Percentiles rank a stretch among this genome's conserved stretches.
Evolutionary conservation across 1,140 invertebrate species (phyloP).

Genomic region (Drosophila gunungcola): DNA sequence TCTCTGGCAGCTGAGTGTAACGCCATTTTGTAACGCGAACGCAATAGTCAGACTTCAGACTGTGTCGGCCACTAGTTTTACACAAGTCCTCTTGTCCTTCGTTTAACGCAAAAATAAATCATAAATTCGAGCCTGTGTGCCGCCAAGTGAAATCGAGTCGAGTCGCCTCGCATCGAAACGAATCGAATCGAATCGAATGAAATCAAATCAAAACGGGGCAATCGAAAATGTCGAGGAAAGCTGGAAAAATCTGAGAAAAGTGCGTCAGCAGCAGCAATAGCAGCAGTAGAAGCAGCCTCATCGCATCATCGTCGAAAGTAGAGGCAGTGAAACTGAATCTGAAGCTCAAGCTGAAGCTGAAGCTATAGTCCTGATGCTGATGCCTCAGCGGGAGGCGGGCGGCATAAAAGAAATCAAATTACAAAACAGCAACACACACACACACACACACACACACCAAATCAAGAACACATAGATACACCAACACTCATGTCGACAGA

Average conservation of each 20-base stretch:
- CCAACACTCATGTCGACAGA: constrained; percentile 23
- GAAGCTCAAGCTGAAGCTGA: constrained; percentile 7
- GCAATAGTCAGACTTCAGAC: constrained; percentile 52
- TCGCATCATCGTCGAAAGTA: constrained; percentile 30
- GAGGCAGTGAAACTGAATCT: constrained; percentile 31
- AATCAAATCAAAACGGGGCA: constrained; percentile 33
- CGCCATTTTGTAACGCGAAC: constrained; percentile 65
- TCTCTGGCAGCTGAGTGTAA: constrained; percentile 53
- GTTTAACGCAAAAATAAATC: constrained; percentile 29
- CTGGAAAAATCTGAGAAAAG: constrained; percentile 51
- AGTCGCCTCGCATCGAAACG: neutral
- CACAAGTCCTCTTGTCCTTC: constrained; percentile 20
- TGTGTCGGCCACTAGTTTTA: constrained; percentile 41
- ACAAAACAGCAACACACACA: constrained; percentile 71
- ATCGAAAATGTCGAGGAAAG: neutral
- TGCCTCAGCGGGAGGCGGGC: constrained; percentile 70
- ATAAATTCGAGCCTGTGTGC: constrained; percentile 17
- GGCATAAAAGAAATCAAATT: constrained; percentile 83
- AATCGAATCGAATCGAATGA: constrained; percentile 10
- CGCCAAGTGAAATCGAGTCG: constrained; percentile 47
- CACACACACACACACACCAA: constrained; percentile 47
- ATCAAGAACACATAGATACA: constrained; percentile 31
- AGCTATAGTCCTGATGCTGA: constrained; percentile 31
- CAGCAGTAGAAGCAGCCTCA: constrained; percentile 20
- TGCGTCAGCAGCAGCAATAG: constrained; percentile 66